A percentile compares a stretch with the other conserved stretches of the same genome.
phyloP scores from a whole-genome alignment of 1,140 invertebrate genomes.

The Sycobia sp. region DNA sequence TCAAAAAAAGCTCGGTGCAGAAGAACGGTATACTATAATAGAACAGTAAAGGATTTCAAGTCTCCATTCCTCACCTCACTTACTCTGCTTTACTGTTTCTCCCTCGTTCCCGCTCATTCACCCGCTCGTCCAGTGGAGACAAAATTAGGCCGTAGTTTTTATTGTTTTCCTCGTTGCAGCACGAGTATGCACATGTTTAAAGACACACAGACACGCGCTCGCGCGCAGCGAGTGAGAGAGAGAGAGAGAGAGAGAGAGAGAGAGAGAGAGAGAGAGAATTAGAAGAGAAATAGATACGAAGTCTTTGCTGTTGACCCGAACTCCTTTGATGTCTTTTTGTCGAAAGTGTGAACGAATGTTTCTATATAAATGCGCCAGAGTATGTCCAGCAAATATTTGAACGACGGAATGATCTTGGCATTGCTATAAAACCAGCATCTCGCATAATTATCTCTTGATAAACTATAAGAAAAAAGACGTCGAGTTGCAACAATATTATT shows the following conservation, averaged over 20 bases:
- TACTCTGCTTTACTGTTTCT: not conserved
- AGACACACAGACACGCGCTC: too few relatives aligned
- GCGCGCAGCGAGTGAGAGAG: too few relatives aligned
- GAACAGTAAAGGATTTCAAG: conserved; percentile 30
- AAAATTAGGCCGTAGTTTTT: conserved; percentile 26
- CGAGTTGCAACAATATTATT: too few relatives aligned
- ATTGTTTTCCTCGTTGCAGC: conserved; percentile 20
- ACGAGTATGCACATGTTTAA: not conserved
- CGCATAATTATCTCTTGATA: too few relatives aligned
- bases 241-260: not conserved
- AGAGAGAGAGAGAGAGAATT: conserved; percentile 9
- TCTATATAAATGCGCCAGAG: conserved; percentile 3
- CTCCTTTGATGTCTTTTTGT: conserved; percentile 24
- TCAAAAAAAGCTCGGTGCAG: conserved; percentile 10
- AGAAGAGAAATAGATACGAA: conserved; percentile 14
- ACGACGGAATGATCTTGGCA: conserved; percentile 6
- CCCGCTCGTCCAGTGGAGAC: not conserved
- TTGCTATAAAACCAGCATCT: not conserved
- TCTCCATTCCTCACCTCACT: not conserved
- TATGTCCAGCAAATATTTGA: conserved; percentile 22
- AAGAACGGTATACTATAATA: conserved; percentile 28
- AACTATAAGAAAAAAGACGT: too few relatives aligned
- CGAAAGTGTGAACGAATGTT: not conserved
- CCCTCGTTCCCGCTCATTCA: conserved; percentile 4
- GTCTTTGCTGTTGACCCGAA: conserved; percentile 3